Evolutionary conservation across 2,113 vertebrate species (phyloP).

Genomic region (Oreotrochilus melanogaster): DNA sequence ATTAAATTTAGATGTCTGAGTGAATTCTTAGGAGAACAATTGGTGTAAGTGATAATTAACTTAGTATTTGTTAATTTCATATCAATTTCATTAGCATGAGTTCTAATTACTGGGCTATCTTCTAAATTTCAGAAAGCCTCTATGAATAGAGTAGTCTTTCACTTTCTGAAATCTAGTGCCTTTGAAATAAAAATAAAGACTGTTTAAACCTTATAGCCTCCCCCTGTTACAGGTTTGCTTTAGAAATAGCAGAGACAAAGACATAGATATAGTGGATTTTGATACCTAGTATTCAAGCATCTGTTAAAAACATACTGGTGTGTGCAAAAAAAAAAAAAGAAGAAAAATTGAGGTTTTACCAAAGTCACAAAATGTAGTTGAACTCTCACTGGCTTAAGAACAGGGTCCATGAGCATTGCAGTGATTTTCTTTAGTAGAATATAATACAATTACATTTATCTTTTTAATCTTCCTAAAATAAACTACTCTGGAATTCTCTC

Average conservation of each 20-base stretch:
- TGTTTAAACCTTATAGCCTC: neutral
- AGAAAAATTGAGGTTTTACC: neutral
- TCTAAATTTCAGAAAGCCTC: neutral
- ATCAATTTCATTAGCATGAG: neutral
- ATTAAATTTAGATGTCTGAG: slow-evolving; percentile 15
- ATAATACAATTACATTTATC: neutral
- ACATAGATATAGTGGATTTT: neutral
- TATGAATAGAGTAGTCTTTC: neutral
- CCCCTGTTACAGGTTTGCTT: neutral
- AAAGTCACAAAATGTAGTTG: neutral
- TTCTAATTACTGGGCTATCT: slow-evolving; percentile 11
- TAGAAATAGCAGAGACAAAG: neutral
- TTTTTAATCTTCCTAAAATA: neutral
- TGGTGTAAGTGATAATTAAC: slow-evolving; percentile 1
- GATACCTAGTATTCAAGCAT: neutral
- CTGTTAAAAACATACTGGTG: neutral
- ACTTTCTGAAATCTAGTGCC: neutral
- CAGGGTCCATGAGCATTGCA: neutral
- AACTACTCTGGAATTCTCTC: neutral
- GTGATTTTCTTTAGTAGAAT: neutral
- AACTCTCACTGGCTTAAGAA: neutral
- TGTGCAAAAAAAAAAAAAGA: neutral
- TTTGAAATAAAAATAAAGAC: neutral
- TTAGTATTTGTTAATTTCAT: slow-evolving; percentile 38
- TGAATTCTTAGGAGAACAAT: slow-evolving; percentile 35